Evolutionary conservation across 2,113 vertebrate species (phyloP).

Genomic region (Eleginops maclovinus): DNA sequence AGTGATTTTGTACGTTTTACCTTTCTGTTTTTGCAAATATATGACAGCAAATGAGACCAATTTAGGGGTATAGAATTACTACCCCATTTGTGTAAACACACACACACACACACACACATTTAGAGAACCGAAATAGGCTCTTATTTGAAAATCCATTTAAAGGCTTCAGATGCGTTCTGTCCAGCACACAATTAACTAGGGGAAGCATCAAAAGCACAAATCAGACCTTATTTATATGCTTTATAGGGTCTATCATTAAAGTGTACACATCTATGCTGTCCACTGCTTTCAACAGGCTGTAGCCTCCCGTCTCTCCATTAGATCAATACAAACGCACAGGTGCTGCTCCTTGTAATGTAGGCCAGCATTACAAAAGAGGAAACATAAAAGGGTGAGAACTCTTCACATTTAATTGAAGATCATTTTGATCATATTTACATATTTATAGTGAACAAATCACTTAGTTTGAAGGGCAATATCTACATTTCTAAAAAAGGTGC

Average conservation of each 20-base stretch:
- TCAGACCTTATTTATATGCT: constrained; percentile 11
- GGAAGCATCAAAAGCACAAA: constrained; percentile 7
- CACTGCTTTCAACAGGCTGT: constrained; percentile 33
- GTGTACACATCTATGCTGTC: constrained; percentile 43
- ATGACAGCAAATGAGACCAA: neutral
- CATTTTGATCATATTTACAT: neutral
- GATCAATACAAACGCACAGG: constrained; percentile 63
- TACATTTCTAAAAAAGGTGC: neutral
- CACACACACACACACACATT: neutral
- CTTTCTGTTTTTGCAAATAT: neutral
- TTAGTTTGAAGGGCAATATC: neutral
- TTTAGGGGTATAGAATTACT: neutral
- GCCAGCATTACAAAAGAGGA: constrained; percentile 32
- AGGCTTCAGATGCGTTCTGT: constrained; percentile 17
- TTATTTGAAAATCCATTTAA: constrained; percentile 18
- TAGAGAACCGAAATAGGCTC: neutral
- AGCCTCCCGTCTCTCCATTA: constrained; percentile 42
- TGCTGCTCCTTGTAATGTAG: constrained; percentile 54
- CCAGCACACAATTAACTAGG: constrained; percentile 1
- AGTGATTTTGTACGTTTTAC: neutral
- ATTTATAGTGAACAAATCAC: neutral
- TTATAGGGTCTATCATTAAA: neutral
- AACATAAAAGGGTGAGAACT: constrained; percentile 25
- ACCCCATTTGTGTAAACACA: neutral
- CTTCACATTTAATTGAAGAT: constrained; percentile 20